Base-by-base conservation (phyloP, 23 tunicate genomes). In the Clavelina lepadiformis region DNA sequence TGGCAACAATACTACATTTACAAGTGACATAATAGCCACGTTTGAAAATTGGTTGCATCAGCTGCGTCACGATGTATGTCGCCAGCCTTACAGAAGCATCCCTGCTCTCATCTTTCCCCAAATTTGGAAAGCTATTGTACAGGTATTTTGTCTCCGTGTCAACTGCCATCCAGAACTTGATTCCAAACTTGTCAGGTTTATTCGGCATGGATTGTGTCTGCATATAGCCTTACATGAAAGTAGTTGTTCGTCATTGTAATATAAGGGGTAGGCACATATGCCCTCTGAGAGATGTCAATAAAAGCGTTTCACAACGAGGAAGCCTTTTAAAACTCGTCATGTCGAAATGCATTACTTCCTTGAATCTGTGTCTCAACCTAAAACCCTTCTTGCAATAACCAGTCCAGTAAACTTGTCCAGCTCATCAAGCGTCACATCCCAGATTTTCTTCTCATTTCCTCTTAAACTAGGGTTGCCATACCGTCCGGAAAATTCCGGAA, bases 151-250 rank as follows among this genome's bases (percentile, higher is more conserved):
- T 58, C 35, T 58, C 65, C 6, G 35, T 38, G 36, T 58, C 65
- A 58, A 58, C 65, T 20, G 36, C 65, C 65, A 58, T 58, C 65
- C 65, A 58, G 36, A 58, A 58, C 36, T 58, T 58, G 6, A 58
- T 27, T 58, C 35, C 20, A 58, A 58, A 58, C 36, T 58, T 58
- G 20, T 58, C 65, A 5, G 65, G 21, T 29, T 58, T 8, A 58
- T 30, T 58, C 11, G 32, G 32, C 65, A 15, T 58, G 36, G 38
- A 25, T 29, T 18, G 31, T 58, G 65, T 11, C 20, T n/a, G n/a
- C n/a, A n/a, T n/a, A n/a, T n/a, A n/a, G n/a, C n/a, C n/a, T 53
- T 58, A 29, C 35, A 58, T 58, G 65, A 21, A 58, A 58, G 65
- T 28, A 58, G 32, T 26, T 58, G 65, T 26, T 58, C 36, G 35